phyloP scores from a whole-genome alignment of 2,113 vertebrate genomes.

The Sialia sialis region DNA sequence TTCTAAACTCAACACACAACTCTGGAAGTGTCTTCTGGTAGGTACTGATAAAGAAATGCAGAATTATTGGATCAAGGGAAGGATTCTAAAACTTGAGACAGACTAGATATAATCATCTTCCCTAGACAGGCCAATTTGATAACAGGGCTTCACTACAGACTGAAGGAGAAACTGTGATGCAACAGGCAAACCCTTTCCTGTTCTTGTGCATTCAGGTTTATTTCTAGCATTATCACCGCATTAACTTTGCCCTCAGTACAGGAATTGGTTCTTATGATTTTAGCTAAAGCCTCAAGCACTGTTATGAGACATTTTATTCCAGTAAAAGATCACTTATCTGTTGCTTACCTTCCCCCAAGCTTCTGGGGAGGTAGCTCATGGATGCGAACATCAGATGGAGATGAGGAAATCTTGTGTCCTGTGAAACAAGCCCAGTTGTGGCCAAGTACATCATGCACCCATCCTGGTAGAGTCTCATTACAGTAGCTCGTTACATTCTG shows the following conservation, averaged over 20 bases:
- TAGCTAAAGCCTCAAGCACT: neutral
- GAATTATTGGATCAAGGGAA: neutral
- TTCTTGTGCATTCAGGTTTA: neutral
- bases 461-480: constrained; percentile 89
- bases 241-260: neutral
- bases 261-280: neutral
- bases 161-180: neutral
- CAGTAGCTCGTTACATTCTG: constrained; percentile 85
- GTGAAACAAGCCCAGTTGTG: constrained; percentile 94
- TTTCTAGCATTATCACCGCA: neutral
- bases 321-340: neutral
- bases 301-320: neutral
- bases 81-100: neutral
- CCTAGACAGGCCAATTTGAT: neutral
- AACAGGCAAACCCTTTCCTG: neutral
- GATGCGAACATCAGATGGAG: constrained; percentile 13
- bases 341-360: constrained; percentile 12
- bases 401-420: constrained; percentile 73
- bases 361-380: neutral
- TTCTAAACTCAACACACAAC: neutral
- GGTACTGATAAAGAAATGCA: neutral
- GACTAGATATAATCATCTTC: neutral
- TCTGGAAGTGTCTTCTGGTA: neutral
- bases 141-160: neutral
- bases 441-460: constrained; percentile 92